These are phyloP conservation scores for Drosophila parthenogenetica DNA, from an alignment of 2,888 invertebrate genomes.

Conservation along the genomic window DNA sequence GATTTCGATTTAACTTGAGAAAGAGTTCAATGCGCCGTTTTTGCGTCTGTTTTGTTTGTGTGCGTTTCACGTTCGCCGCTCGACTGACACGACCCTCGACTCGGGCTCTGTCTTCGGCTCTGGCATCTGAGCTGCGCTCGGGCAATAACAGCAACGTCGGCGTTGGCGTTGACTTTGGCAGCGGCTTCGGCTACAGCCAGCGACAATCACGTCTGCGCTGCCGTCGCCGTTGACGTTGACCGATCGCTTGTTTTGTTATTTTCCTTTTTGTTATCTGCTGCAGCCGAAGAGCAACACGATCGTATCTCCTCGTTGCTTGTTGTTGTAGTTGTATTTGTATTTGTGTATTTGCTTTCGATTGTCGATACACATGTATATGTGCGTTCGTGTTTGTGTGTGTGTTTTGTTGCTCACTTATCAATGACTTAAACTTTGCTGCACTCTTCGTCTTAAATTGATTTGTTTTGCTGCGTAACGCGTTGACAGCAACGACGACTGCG, in stretches of 20 bases:
- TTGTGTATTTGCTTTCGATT: slow-evolving; percentile 22
- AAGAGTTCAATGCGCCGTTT: slow-evolving; percentile 61
- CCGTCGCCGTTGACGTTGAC: slow-evolving; percentile 51
- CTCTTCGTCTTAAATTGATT: slow-evolving; percentile 67
- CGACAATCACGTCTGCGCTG: slow-evolving; percentile 16
- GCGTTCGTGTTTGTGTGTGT: slow-evolving; percentile 16
- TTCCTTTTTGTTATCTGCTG: slow-evolving; percentile 48
- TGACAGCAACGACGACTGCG: slow-evolving; percentile 3
- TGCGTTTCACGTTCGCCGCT: slow-evolving; percentile 58
- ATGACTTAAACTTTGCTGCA: slow-evolving; percentile 56
- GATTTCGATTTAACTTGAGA: slow-evolving; percentile 20
- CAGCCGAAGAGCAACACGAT: slow-evolving; percentile 27
- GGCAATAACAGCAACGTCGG: slow-evolving; percentile 24
- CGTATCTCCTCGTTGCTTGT: slow-evolving; percentile 24
- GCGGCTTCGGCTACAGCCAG: not conserved
- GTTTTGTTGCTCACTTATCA: slow-evolving; percentile 60
- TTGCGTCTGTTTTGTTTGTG: slow-evolving; percentile 12
- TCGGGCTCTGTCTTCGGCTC: slow-evolving; percentile 32
- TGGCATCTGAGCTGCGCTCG: slow-evolving; percentile 56
- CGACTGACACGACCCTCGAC: slow-evolving; percentile 58
- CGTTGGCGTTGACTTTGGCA: not conserved
- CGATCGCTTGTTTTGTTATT: slow-evolving; percentile 39
- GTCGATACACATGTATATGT: slow-evolving; percentile 9
- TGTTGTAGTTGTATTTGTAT: slow-evolving; percentile 9
- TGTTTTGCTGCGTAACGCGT: slow-evolving; percentile 55